phyloP scores from a whole-genome alignment of 2,113 vertebrate genomes.

The Mesocricetus auratus region DNA sequence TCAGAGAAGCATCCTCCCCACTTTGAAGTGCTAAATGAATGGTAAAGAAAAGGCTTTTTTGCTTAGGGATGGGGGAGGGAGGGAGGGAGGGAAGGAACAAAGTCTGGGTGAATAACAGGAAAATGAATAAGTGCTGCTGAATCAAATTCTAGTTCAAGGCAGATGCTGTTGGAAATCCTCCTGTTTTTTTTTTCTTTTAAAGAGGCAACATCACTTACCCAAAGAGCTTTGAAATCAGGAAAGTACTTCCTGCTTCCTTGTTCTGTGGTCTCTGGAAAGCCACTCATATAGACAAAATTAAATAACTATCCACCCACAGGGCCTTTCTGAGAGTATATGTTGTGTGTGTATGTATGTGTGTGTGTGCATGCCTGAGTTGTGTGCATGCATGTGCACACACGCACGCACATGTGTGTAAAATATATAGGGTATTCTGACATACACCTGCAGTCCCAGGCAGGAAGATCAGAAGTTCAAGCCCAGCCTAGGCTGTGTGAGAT shows the following conservation, averaged over 20 bases:
- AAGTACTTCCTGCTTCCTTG: not conserved
- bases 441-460: not conserved
- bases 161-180: constrained; percentile 5
- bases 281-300: not conserved
- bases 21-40: constrained; percentile 73
- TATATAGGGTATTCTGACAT: not conserved
- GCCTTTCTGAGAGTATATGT: not conserved
- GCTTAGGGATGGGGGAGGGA: not conserved
- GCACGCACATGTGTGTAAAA: not conserved
- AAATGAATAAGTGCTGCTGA: not conserved
- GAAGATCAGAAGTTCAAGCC: not conserved
- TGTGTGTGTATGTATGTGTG: not conserved
- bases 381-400: not conserved
- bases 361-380: not conserved
- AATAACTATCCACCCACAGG: not conserved
- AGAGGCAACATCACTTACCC: not conserved
- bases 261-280: not conserved
- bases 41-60: constrained; percentile 63
- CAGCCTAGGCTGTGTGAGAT: not conserved
- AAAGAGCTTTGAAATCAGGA: not conserved
- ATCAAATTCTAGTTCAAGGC: not conserved
- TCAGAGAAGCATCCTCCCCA: constrained; percentile 59
- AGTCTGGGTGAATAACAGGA: not conserved
- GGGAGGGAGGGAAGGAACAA: not conserved
- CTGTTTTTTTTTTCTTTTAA: not conserved